A percentile compares a stretch with the other conserved stretches of the same genome.
Conservation (phyloP, 2,888 invertebrate genomes). For the Helleia helle region DNA sequence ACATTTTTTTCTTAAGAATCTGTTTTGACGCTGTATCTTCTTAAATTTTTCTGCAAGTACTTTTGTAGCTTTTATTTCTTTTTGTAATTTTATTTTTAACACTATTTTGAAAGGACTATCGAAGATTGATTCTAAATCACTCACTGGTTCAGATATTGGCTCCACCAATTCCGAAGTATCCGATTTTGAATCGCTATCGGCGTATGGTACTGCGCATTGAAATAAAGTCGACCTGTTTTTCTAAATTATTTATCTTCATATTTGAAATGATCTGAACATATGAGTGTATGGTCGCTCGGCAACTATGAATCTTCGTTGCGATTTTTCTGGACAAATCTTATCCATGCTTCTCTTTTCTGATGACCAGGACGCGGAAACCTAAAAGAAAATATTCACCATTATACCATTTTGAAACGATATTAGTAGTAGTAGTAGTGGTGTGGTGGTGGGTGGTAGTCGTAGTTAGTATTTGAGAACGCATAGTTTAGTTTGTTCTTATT, state of each 20-base stretch:
- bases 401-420: neutral
- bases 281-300: no score
- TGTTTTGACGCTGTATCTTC: constrained; percentile 18
- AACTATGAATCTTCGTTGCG: no score
- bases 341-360: no score
- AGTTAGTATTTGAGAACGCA: neutral
- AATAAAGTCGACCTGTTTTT: constrained; percentile 14
- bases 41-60: constrained; percentile 17
- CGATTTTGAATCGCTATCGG: no score
- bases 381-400: no score
- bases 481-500: no score
- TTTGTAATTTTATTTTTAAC: constrained; percentile 12
- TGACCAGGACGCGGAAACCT: no score
- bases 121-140: constrained; percentile 20
- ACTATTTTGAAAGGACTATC: constrained; percentile 22
- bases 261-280: constrained; percentile 24
- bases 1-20: constrained; percentile 19
- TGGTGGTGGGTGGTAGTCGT: neutral
- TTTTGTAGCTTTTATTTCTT: constrained; percentile 15
- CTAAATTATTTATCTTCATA: constrained; percentile 16
- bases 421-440: neutral
- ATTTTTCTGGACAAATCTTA: no score
- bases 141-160: constrained; percentile 15
- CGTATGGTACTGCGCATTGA: constrained; percentile 16
- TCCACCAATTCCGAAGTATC: constrained; percentile 11